Base-by-base conservation (phyloP, 2,113 vertebrate genomes). In the Beaufortia kweichowensis region DNA sequence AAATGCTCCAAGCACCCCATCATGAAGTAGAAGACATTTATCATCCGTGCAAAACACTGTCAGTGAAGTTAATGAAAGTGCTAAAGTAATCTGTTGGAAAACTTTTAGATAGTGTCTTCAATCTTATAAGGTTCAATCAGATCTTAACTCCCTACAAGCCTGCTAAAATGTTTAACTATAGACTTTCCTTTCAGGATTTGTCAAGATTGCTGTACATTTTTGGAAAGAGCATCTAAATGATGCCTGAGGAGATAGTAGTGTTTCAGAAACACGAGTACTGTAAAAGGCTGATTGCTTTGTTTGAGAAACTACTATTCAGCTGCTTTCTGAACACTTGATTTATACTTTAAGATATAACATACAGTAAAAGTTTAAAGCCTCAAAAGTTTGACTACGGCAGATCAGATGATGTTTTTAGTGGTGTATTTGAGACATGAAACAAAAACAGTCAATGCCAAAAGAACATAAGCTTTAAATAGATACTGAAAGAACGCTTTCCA, bases 151-250 rank as follows among this genome's bases (percentile, higher is more conserved):
- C 66, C 53, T 21, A 26, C 14, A 65, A 76, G 33, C 48, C 33
- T 11, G 11, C 41, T 67, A 33, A 29, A 56, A 19, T 26, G 1
- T 69, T 55, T 69, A 69, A 69, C 39, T 46, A n/a, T 23, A 4
- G 62, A 62, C 14, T 57, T 67, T 46, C 56, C 53, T 76, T 39
- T 2, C 63, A 76, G 75, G 17, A 66, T 76, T 41, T 57, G 35
- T 66, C 53, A 67, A 76, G n/a, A 48, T 55, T 55, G 6, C 48
- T 55, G 67, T 69, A 35, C 0, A 69, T 56, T 24, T 21, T 21
- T 31, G 9, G 50, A 2, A 17, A 33, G n/a, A n/a, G 28, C 28
- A 14, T 28, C 15, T 14, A 2, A 10, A 53, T 33, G 48, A 31
- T 66, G 64, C 31, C 19, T 14, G 28, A 31, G 43, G 11, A 53